Base-by-base conservation (phyloP, 2,888 invertebrate species). In the Dolomedes plantarius region DNA sequence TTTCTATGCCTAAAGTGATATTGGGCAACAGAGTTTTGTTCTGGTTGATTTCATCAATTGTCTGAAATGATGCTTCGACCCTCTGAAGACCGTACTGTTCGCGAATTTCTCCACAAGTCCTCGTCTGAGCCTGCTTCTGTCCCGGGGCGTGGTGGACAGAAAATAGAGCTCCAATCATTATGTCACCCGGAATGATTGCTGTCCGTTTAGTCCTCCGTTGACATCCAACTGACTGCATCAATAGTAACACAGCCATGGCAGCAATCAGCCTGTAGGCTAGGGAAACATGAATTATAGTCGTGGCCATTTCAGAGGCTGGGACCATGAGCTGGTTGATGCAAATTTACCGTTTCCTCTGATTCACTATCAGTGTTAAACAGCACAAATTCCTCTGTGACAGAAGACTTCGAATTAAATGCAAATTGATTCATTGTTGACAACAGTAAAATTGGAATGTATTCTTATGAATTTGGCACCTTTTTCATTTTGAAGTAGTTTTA, bases 1-100 rank as follows among this genome's bases (percentile, higher is more conserved):
- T 94, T 91, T 95, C 95, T 78, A 95, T 93, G 31, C 95, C 95
- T 16, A 94, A 91, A 0, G 91, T 92, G 73, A 94, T 92, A 88
- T 91, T 91, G 7, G 94, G 94, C 83, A 94, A 91, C 82, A 95
- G 92, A 67, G 91, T 91, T 0, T 92, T 90, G 89, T 94, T 92
- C 73, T 91, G 92, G 91, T 95, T 95, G 89, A 95, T 94, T 89
- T 92, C 92, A 90, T 94, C 94, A 79, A 95, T 93, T 46, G 93
- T 94, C 89, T 92, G 92, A 89, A 94, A 92, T 29, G 94, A 93
- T 23, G 93, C 94, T 91, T 94, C 94, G 27, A 94, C 93, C 87
- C 95, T 92, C 91, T 95, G 95, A 75, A 95, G 95, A 68, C 95
- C 95, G 91, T 95, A 95, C 90, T 94, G 93, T 90, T 95, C 95